Base-by-base conservation (phyloP, 2,113 vertebrate genomes). In the Pterocles burchelli region DNA sequence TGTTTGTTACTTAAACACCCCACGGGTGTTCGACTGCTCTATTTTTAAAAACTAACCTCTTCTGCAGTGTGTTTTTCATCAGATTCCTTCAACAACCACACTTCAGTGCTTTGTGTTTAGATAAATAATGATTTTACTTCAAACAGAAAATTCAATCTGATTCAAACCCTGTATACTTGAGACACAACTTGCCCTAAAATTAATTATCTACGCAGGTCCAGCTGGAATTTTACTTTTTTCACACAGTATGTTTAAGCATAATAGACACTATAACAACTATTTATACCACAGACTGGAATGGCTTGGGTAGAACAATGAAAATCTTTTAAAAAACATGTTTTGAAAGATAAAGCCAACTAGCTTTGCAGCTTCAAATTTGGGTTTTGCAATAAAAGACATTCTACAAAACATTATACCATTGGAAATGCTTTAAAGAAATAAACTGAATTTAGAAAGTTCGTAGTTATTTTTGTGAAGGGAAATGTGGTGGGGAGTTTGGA, bases 371-470 rank as follows among this genome's bases (percentile, higher is more conserved):
- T 89, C 88, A 92, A 90, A 92, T 93, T 94, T 94, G 82, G 85
- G 93, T 96, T 96, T 97, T 97, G 90, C 95, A 95, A 96, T 95
- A 97, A 95, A 95, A 97, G 86, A 4, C 90, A 88, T 94, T 95
- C 83, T 94, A 96, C 76, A 94, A 96, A 95, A 85, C 92, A 95
- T 96, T 93, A 75, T 81, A 78, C 88, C 79, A 89, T 74, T 97
- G 95, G 96, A 97, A 95, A 81, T 96, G 79, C 90, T 97, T 96
- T 90, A 94, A 94, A 97, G 96, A 89, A 95, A 95, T 95, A 96
- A 96, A 97, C 95, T 96, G 92, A 97, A 97, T 97, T 97, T 94
- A 93, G 88, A 92, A 94, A 96, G 90, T 96, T 96, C 90, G 57
- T 90, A 84, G 93, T 93, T 97, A 96, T 96, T 97, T 97, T 96